Evolutionary conservation across 2,797 vertebrate genomes (phyloP).

Genomic region (Falco novaeseelandiae): DNA sequence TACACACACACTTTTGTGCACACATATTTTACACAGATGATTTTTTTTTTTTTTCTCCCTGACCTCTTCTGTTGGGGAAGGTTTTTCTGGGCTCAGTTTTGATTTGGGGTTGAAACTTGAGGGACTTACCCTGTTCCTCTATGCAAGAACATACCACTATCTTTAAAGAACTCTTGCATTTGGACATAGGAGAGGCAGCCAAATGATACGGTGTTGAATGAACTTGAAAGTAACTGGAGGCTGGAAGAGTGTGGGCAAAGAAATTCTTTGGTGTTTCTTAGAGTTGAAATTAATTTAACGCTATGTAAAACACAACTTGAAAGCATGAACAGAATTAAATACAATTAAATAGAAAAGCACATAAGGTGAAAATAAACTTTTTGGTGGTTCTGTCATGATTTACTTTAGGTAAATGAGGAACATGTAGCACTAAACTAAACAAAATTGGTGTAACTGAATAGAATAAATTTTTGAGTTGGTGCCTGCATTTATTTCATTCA

Average conservation of each 20-base stretch:
- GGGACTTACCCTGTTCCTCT: background rate
- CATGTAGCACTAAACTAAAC: background rate
- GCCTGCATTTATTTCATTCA: slow-evolving; percentile 1
- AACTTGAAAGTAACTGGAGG: background rate
- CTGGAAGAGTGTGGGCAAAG: background rate
- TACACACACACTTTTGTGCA: background rate
- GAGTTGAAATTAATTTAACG: background rate
- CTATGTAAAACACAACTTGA: background rate
- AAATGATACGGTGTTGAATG: background rate
- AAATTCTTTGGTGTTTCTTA: background rate
- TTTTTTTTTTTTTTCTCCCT: background rate
- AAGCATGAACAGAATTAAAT: background rate
- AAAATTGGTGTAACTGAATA: background rate
- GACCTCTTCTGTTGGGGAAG: background rate
- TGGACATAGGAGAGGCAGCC: background rate
- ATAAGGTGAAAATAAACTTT: background rate
- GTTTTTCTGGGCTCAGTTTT: background rate
- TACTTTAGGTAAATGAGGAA: background rate
- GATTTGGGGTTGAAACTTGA: background rate
- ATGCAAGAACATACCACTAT: background rate
- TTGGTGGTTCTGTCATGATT: background rate
- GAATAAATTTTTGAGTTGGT: background rate
- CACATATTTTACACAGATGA: background rate
- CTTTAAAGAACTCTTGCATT: background rate
- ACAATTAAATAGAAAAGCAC: background rate